A percentile compares a stretch with the other conserved stretches of the same genome.
These are phyloP conservation scores for Epirrita christyi DNA, from an alignment of 2,888 invertebrate species.

Conservation along the genomic window DNA sequence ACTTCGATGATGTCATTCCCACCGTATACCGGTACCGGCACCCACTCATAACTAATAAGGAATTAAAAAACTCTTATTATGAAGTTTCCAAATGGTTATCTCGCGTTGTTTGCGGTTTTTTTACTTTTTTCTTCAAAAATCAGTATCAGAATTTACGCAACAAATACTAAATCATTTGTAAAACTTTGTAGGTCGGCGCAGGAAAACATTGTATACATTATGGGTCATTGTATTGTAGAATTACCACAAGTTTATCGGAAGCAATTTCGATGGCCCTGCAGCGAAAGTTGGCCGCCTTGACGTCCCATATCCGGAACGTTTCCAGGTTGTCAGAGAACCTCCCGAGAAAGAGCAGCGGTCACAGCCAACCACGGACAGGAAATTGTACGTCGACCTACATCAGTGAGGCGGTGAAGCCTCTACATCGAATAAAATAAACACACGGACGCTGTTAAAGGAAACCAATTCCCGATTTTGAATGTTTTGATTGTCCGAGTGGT, in stretches of 20 bases:
- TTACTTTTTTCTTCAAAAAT: background rate
- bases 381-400: slow-evolving; percentile 80
- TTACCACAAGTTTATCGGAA: slow-evolving; percentile 57
- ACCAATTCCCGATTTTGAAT: slow-evolving; percentile 33
- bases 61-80: too few relatives aligned
- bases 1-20: too few relatives aligned
- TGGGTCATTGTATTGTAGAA: slow-evolving; percentile 26
- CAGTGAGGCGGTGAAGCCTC: slow-evolving; percentile 50
- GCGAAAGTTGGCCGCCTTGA: slow-evolving; percentile 68
- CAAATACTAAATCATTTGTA: too few relatives aligned
- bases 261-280: slow-evolving; percentile 64
- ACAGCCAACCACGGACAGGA: slow-evolving; percentile 65
- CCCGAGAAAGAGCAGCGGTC: slow-evolving; percentile 74
- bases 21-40: too few relatives aligned
- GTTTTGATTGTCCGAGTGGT: slow-evolving; percentile 2
- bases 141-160: too few relatives aligned
- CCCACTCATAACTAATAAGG: too few relatives aligned
- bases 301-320: slow-evolving; percentile 77
- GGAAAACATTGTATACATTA: background rate
- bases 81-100: too few relatives aligned
- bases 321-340: slow-evolving; percentile 71
- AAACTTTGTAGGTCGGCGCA: too few relatives aligned
- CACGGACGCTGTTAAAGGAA: slow-evolving; percentile 40
- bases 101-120: too few relatives aligned
- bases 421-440: slow-evolving; percentile 50